Evolutionary conservation across 2,797 vertebrate genomes (phyloP), one percentile per base, ranked within the genome.

Genomic region (Channallabes apus): DNA sequence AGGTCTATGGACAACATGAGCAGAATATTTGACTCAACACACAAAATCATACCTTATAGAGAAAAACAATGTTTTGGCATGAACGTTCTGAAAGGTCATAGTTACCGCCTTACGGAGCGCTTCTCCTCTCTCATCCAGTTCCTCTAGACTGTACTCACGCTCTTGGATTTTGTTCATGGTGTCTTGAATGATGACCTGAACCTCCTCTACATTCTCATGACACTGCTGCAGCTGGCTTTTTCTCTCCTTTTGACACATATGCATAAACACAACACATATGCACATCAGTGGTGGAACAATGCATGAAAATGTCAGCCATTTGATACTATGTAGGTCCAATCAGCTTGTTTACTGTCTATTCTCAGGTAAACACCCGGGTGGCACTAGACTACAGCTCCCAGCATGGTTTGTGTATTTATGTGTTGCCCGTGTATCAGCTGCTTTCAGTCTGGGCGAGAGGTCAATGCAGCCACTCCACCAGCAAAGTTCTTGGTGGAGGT

Each of bases 91-190:
- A 46, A 58, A 20, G 15, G 18, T 29, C 27, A 32, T 61, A 62
- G 82, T 61, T 71, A 96, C 95, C 91, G 89, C 90, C 62, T 41
- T 61, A 29, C 88, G 81, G 72, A 96, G 90, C 8, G 80, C 22
- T 0, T 94, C 93, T 4, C 95, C 94, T 69, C 94, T 86, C 27
- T 88, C 79, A 61, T 96, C 94, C 87, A 96, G 89, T 0, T 95
- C 95, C 0, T 18, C 62, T 80, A 82, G 80, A n/a, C 58, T 82
- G 0, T 4, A 4, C 0, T n/a, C 27, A 0, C 80, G 80, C 11
- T 82, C 65, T 29, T 1, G 1, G 1, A 8, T 17, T 46, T 54
- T 81, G 5, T 20, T 6, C 0, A 15, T 0, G 18, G 24, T 69
- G 2, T 68, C 11, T 51, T 15, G 1, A 65, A 82, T 68, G 64